These are phyloP conservation scores for Acanthopleura granulata DNA, from an alignment of 2,888 invertebrate genomes.

Conservation along the genomic window DNA sequence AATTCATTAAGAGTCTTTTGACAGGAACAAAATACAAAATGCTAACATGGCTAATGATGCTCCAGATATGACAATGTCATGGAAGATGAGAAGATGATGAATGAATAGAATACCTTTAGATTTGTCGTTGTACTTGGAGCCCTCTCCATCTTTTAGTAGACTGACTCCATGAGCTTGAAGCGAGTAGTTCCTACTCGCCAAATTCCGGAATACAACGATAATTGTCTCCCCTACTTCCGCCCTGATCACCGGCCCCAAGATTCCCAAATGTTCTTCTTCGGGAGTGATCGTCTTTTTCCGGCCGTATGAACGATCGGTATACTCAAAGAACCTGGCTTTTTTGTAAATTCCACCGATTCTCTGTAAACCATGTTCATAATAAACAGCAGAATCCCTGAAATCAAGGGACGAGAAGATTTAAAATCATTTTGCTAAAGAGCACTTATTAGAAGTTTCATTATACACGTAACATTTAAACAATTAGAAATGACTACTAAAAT, in stretches of 20 bases:
- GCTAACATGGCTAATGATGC: too few relatives aligned
- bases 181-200: constrained; percentile 26
- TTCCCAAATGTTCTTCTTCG: constrained; percentile 18
- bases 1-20: too few relatives aligned
- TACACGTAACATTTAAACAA: too few relatives aligned
- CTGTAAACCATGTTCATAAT: neutral
- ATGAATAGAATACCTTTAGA: neutral
- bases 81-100: too few relatives aligned
- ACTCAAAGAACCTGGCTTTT: constrained; percentile 26
- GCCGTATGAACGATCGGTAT: constrained; percentile 22
- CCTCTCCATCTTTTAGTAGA: constrained; percentile 7
- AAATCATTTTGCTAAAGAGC: too few relatives aligned
- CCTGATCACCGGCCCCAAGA: constrained; percentile 24
- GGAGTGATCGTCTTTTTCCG: neutral
- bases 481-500: too few relatives aligned
- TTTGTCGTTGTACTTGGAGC: constrained; percentile 7
- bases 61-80: too few relatives aligned
- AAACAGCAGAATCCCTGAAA: constrained; percentile 2
- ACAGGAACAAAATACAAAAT: too few relatives aligned
- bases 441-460: too few relatives aligned
- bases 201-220: constrained; percentile 27
- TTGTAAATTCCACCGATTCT: constrained; percentile 28
- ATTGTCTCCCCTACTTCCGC: constrained; percentile 24
- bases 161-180: constrained; percentile 32
- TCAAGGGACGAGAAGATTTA: too few relatives aligned